Evolutionary conservation across 2,888 invertebrate genomes (phyloP).

Genomic region (Dusona sp.): DNA sequence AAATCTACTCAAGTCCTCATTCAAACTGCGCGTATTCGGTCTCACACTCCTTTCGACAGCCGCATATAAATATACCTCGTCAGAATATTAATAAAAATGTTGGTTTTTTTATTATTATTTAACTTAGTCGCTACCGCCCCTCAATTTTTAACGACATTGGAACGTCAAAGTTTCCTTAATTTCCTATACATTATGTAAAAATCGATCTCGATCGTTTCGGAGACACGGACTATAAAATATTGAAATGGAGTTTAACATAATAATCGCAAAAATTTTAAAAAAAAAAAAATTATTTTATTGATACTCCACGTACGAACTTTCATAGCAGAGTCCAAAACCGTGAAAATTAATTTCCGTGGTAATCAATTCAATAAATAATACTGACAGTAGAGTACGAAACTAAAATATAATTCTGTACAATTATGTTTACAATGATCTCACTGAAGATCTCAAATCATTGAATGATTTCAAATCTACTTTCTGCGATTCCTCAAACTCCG

Average conservation of each 20-base stretch:
- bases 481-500: constrained; percentile 73
- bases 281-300: too few species aligned
- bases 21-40: background rate
- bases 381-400: constrained; percentile 20
- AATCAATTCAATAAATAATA: constrained; percentile 43
- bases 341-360: background rate
- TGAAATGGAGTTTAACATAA: background rate
- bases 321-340: background rate
- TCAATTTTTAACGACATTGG: background rate
- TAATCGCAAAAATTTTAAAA: background rate
- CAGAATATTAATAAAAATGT: background rate
- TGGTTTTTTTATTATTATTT: background rate
- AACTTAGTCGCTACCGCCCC: background rate
- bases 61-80: background rate
- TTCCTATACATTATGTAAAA: too few species aligned
- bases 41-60: background rate
- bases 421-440: background rate
- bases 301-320: background rate
- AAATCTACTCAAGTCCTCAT: background rate
- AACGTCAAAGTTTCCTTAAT: background rate
- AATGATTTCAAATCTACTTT: constrained; percentile 54
- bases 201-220: background rate
- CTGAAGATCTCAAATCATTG: too few species aligned
- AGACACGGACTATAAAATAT: background rate
- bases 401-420: constrained; percentile 42